phyloP scores from a whole-genome alignment of 2,113 vertebrate genomes.

The western clawed frog (Xenopus tropicalis) region DNA sequence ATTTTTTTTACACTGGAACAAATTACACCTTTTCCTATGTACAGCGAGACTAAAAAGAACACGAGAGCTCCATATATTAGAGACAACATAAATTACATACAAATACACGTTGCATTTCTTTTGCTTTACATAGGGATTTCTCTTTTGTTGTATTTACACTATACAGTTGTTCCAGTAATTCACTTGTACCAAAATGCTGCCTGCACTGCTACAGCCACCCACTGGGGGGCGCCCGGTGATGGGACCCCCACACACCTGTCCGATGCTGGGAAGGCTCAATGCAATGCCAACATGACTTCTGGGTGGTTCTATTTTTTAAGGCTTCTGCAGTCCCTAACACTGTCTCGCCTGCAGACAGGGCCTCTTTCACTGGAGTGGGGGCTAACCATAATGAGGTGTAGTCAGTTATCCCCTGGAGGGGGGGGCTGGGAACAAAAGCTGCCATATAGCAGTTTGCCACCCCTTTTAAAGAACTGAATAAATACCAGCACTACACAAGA shows the following conservation, averaged over 20 bases:
- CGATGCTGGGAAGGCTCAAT: no score
- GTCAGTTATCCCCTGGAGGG: no score
- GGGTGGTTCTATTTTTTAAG: no score
- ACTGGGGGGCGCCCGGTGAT: no score
- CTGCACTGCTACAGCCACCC: no score
- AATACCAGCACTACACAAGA: neutral
- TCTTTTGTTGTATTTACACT: slow-evolving; percentile 54
- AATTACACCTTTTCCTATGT: slow-evolving; percentile 69
- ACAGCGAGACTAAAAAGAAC: slow-evolving; percentile 69
- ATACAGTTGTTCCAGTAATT: slow-evolving; percentile 62
- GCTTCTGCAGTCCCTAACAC: no score
- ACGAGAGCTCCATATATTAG: slow-evolving; percentile 70
- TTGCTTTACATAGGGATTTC: slow-evolving; percentile 47
- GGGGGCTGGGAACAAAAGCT: no score
- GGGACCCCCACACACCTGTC: neutral
- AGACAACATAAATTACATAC: slow-evolving; percentile 76
- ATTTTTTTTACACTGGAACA: slow-evolving; percentile 61
- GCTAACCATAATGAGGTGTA: neutral
- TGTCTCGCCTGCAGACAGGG: no score
- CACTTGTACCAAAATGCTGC: slow-evolving; percentile 8
- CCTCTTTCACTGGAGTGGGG: neutral
- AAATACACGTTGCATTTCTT: slow-evolving; percentile 60
- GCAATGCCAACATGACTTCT: no score
- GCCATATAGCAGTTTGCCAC: neutral
- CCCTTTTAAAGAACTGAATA: neutral